A percentile compares a stretch with the other conserved stretches of the same genome.
These are phyloP conservation scores for Pangasianodon hypophthalmus DNA, from an alignment of 2,113 vertebrate species.

Conservation along the genomic window DNA sequence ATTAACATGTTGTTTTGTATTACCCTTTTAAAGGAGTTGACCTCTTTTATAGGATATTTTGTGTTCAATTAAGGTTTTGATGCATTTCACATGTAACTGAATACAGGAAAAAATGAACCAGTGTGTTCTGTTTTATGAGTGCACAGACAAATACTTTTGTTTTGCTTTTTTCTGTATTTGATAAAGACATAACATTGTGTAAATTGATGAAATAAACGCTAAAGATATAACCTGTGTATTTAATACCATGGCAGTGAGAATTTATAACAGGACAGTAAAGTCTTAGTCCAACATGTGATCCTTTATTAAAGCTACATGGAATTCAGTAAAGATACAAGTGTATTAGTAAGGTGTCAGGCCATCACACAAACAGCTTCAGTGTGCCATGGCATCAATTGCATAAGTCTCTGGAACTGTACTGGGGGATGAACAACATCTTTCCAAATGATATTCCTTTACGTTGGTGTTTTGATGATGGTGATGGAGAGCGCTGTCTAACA, in stretches of 20 bases:
- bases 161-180: constrained; percentile 57
- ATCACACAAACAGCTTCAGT: not conserved
- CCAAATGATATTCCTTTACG: not conserved
- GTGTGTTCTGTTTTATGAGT: constrained; percentile 52
- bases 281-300: not conserved
- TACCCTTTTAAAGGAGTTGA: constrained; percentile 54
- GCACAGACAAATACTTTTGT: constrained; percentile 47
- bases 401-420: not conserved
- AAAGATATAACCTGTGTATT: not conserved
- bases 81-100: constrained; percentile 51
- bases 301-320: not conserved
- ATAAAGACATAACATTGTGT: constrained; percentile 56
- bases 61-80: constrained; percentile 46
- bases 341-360: not conserved
- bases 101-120: constrained; percentile 26
- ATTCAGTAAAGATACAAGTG: not conserved
- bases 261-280: not conserved
- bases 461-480: not conserved
- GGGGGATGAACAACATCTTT: not conserved
- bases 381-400: not conserved
- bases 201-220: constrained; percentile 49
- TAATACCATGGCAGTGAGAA: not conserved
- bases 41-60: constrained; percentile 53
- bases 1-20: constrained; percentile 55
- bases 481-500: not conserved